A percentile compares a stretch with the other conserved stretches of the same genome.
Evolutionary conservation across 2,888 invertebrate species (phyloP).

Genomic region (Caenorhabditis becei): DNA sequence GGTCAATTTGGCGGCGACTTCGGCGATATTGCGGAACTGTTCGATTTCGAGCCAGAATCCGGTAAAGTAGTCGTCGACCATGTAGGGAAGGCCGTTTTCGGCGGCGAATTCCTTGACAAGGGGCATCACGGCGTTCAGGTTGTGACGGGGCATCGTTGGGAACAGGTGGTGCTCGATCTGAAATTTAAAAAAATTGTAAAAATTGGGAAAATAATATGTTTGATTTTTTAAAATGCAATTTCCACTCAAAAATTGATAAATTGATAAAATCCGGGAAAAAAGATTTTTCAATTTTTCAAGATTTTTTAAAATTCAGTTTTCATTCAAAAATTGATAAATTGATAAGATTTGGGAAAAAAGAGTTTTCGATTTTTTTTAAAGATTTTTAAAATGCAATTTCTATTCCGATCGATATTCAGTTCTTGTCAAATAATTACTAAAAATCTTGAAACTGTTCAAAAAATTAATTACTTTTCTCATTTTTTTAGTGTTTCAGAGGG

Average conservation of each 20-base stretch:
- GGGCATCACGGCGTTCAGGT: constrained; percentile 78
- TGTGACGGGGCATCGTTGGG: constrained; percentile 81
- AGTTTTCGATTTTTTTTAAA: no score
- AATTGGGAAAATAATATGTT: no score
- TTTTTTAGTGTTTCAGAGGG: no score
- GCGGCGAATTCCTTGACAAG: constrained; percentile 78
- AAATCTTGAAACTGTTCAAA: no score
- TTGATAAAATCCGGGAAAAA: no score
- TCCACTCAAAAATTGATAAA: background rate
- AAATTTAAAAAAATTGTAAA: no score
- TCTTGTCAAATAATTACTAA: no score
- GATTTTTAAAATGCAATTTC: background rate
- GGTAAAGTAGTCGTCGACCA: constrained; percentile 81
- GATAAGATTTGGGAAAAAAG: no score
- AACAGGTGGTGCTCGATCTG: constrained; percentile 80
- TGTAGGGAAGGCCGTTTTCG: constrained; percentile 79
- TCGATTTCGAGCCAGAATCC: constrained; percentile 76
- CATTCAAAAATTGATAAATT: background rate
- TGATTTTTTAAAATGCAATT: background rate
- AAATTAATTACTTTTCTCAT: no score
- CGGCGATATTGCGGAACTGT: constrained; percentile 77
- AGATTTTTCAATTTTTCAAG: no score
- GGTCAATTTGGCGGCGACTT: constrained; percentile 72
- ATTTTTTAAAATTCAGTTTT: background rate
- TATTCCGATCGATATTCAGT: background rate